phyloP scores from a whole-genome alignment of 2,797 vertebrate genomes.

The Columba guinea region DNA sequence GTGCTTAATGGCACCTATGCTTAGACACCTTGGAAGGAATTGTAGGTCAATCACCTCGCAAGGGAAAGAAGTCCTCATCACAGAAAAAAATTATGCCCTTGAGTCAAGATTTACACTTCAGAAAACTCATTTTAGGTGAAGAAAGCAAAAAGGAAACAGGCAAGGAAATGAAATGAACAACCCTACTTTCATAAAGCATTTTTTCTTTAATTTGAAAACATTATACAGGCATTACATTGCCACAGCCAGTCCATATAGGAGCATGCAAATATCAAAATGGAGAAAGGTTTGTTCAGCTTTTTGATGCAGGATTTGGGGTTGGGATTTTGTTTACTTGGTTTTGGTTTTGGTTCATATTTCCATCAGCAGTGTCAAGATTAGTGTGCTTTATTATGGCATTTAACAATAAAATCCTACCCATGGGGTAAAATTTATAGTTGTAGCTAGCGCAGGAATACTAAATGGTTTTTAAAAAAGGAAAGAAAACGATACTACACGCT shows the following conservation, averaged over 20 bases:
- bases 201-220: constrained; percentile 87
- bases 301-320: constrained; percentile 65
- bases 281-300: constrained; percentile 72
- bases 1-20: background rate
- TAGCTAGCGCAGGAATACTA: constrained; percentile 78
- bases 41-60: background rate
- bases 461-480: constrained; percentile 69
- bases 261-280: constrained; percentile 87
- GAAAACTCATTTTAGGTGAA: background rate
- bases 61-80: background rate
- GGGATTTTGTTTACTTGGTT: constrained; percentile 56
- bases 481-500: constrained; percentile 76
- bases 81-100: background rate
- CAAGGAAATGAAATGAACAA: constrained; percentile 46
- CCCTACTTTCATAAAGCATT: constrained; percentile 80
- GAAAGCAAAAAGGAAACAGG: constrained; percentile 50
- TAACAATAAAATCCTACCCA: constrained; percentile 83
- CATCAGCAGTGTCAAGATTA: constrained; percentile 74
- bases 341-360: constrained; percentile 78
- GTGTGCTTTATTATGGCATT: constrained; percentile 81
- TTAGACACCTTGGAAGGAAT: background rate
- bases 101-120: background rate
- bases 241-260: constrained; percentile 85
- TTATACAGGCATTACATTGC: constrained; percentile 86
- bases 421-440: constrained; percentile 82